A percentile compares a stretch with the other conserved stretches of the same genome.
Evolutionary conservation across 2,113 vertebrate species (phyloP).

Genomic region (Malurus alboscapulatus): DNA sequence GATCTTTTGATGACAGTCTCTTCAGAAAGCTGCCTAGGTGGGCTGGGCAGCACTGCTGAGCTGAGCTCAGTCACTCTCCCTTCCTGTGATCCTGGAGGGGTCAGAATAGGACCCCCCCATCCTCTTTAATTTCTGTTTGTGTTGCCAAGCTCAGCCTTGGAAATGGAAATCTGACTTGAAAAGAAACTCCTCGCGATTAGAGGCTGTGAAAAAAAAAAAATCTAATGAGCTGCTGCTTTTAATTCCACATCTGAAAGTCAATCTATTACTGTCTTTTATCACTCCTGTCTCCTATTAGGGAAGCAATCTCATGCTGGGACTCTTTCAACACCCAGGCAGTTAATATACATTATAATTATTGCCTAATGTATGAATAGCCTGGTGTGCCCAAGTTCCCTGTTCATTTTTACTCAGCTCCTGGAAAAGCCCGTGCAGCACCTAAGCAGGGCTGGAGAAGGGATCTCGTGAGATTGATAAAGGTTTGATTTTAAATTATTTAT

Average conservation of each 20-base stretch:
- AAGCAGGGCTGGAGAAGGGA: background rate
- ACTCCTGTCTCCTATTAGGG: slow-evolving; percentile 49
- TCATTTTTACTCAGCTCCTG: background rate
- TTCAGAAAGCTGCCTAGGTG: slow-evolving; percentile 53
- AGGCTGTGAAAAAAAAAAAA: slow-evolving; percentile 49
- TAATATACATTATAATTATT: slow-evolving; percentile 63
- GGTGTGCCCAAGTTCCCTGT: slow-evolving; percentile 9
- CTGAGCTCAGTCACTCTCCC: background rate
- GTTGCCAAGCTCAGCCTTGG: slow-evolving; percentile 46
- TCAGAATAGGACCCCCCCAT: slow-evolving; percentile 9
- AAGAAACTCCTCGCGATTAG: slow-evolving; percentile 40
- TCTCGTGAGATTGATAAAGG: background rate
- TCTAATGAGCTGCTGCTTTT: slow-evolving; percentile 56
- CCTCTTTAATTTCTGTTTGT: slow-evolving; percentile 62
- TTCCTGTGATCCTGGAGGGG: background rate
- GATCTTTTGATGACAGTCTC: slow-evolving; percentile 36
- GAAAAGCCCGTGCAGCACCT: background rate
- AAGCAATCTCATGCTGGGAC: slow-evolving; percentile 37
- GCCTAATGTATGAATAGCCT: slow-evolving; percentile 48
- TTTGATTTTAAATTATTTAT: background rate
- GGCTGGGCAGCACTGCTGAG: background rate
- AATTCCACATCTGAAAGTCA: slow-evolving; percentile 64
- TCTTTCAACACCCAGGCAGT: slow-evolving; percentile 47
- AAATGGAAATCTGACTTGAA: slow-evolving; percentile 67
- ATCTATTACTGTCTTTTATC: slow-evolving; percentile 63